phyloP scores from a whole-genome alignment of 2,888 invertebrate species.

The Anodontia alba region DNA sequence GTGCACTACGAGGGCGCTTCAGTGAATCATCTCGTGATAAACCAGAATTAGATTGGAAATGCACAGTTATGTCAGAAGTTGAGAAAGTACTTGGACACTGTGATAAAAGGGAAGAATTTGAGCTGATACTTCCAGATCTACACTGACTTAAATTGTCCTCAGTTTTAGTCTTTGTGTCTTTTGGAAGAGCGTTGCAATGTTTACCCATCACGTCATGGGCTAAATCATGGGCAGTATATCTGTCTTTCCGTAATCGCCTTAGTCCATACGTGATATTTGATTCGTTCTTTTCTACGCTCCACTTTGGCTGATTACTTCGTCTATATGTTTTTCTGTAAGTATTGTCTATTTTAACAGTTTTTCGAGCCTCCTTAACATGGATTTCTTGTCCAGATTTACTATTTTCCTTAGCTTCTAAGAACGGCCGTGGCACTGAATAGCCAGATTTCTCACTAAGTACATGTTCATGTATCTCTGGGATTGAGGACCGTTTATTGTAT shows the following conservation, averaged over 20 bases:
- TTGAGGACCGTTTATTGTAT: background rate
- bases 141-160: background rate
- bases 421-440: background rate
- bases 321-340: conserved; percentile 13
- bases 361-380: conserved; percentile 29
- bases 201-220: background rate
- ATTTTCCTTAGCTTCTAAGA: background rate
- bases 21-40: conserved; percentile 48
- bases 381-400: background rate
- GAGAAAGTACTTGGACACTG: conserved; percentile 67
- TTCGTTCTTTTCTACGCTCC: background rate
- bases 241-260: background rate
- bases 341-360: conserved; percentile 59
- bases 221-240: background rate
- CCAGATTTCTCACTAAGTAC: background rate
- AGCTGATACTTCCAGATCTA: conserved; percentile 50
- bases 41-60: conserved; percentile 45
- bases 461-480: background rate
- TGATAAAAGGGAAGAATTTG: conserved; percentile 44
- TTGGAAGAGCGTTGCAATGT: no score
- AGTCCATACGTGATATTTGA: background rate
- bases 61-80: conserved; percentile 70
- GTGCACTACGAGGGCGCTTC: conserved; percentile 61
- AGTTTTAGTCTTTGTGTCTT: background rate
- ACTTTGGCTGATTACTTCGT: background rate